These are phyloP conservation scores for Schizopygopsis pylzovi DNA, from an alignment of 2,797 vertebrate species.

Conservation along the genomic window DNA sequence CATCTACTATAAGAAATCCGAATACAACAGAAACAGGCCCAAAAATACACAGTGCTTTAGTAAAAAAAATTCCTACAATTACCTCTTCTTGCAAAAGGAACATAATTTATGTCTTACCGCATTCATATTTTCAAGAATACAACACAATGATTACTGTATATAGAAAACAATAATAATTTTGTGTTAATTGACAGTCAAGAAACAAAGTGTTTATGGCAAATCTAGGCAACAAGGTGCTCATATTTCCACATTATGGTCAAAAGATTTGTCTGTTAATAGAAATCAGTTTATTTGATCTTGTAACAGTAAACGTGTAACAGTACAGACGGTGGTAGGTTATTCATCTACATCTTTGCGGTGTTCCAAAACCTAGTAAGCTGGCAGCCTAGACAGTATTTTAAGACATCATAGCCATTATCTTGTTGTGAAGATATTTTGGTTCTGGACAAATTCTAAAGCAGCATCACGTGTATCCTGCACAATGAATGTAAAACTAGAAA, in stretches of 20 bases:
- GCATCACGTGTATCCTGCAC: background rate
- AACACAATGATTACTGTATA: background rate
- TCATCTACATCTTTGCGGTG: background rate
- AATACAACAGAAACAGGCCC: slow-evolving; percentile 18
- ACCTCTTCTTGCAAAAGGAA: slow-evolving; percentile 2
- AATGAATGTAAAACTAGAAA: background rate
- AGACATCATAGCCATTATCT: background rate
- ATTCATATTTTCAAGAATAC: background rate
- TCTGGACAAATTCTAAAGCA: background rate
- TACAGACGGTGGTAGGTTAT: background rate
- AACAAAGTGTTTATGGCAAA: background rate
- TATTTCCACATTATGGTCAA: background rate
- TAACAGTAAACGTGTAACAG: background rate
- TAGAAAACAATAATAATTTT: background rate
- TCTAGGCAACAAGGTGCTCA: background rate
- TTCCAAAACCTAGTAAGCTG: slow-evolving; percentile 3
- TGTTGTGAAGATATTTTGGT: background rate
- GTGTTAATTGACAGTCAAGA: background rate
- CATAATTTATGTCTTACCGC: background rate
- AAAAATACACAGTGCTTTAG: background rate
- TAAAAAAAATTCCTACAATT: background rate
- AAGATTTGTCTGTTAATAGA: background rate
- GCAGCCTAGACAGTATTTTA: background rate
- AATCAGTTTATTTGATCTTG: background rate
- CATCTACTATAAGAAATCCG: background rate